Base-by-base conservation (phyloP, 2,888 invertebrate species). In the Lepetodrilus schrolli region DNA sequence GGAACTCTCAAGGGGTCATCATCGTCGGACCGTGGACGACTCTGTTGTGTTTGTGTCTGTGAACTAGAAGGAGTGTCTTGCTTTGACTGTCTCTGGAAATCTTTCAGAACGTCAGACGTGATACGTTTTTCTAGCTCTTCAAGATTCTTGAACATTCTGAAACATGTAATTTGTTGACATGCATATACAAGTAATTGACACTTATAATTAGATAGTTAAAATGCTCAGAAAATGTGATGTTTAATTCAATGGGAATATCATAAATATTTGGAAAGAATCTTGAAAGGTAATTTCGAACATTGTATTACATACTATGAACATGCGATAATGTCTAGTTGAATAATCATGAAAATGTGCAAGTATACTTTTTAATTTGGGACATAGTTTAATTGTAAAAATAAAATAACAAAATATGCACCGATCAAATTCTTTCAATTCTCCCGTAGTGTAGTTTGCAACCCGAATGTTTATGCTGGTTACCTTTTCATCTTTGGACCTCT, bases 1-100 rank as follows among this genome's bases (percentile, higher is more conserved):
- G 83, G 81, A n/a, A 82, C 78, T 26, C 82, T 72, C 36, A 84
- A 73, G 2, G 84, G 84, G 47, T 85, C 84, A 48, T 78, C 73
- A 37, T 79, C 76, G 21, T 21, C 49, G 36, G 50, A 36, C 20
- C 50, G 21, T 48, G 58, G 13, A 66, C 26, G 38, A 72, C 8
- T 73, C 58, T 58, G 30, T 47, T 4, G 51, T 48, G 26, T 72
- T 66, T 66, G 36, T 8, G 73, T 74, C n/a, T 74, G 51, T 26
- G 70, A 66, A 13, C 72, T 75, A n/a, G 75, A 77, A n/a, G 77
- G 43, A 10, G 72, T 48, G 21, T 1, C 47, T 5, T 72, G 66
- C 30, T 71, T 71, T n/a, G n/a, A 20, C 13, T 37, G 20, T 36
- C 49, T 38, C 23, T 20, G 8, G n/a, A 84, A 65, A 21, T 78